A percentile compares a stretch with the other conserved stretches of the same genome.
phyloP scores from a whole-genome alignment of 1,140 invertebrate species.

The Agrilus planipennis region DNA sequence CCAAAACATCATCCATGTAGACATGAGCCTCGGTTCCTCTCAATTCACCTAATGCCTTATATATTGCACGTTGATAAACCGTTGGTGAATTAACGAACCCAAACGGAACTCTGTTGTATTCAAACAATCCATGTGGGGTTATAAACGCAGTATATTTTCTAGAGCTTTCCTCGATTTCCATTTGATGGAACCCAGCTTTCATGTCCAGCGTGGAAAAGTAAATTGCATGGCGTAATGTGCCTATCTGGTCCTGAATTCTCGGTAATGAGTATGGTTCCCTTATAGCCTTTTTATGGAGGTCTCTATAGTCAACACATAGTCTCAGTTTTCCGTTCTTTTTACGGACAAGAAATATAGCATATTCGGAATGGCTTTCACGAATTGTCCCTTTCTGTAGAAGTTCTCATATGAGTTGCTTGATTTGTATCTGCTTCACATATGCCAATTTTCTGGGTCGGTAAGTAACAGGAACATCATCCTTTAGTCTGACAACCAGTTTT shows the following conservation, averaged over 20 bases:
- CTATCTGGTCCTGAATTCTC: conserved; percentile 17
- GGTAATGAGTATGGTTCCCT: conserved; percentile 24
- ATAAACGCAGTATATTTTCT: conserved; percentile 11
- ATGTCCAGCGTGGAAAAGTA: conserved; percentile 22
- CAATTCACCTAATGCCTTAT: conserved; percentile 17
- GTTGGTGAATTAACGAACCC: conserved; percentile 18
- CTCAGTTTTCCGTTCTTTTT: conserved; percentile 35
- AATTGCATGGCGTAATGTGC: conserved; percentile 13
- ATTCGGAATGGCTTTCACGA: conserved; percentile 30
- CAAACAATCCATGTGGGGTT: conserved; percentile 17
- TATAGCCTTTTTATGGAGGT: conserved; percentile 32
- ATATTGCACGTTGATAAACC: conserved; percentile 18
- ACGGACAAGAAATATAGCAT: conserved; percentile 30
- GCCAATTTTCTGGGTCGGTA: conserved; percentile 10
- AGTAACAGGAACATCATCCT: conserved; percentile 8
- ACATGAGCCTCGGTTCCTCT: conserved; percentile 16
- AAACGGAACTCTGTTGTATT: conserved; percentile 24
- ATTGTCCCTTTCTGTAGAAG: conserved; percentile 29
- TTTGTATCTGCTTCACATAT: conserved; percentile 9
- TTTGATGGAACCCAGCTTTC: conserved; percentile 25
- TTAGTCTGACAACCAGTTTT: conserved; percentile 4
- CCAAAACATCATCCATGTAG: conserved; percentile 21
- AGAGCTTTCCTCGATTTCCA: conserved; percentile 11
- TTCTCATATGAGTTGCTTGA: conserved; percentile 25
- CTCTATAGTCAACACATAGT: conserved; percentile 37